Evolutionary conservation across 2,113 vertebrate species (phyloP).

Genomic region (Catharus minimus): DNA sequence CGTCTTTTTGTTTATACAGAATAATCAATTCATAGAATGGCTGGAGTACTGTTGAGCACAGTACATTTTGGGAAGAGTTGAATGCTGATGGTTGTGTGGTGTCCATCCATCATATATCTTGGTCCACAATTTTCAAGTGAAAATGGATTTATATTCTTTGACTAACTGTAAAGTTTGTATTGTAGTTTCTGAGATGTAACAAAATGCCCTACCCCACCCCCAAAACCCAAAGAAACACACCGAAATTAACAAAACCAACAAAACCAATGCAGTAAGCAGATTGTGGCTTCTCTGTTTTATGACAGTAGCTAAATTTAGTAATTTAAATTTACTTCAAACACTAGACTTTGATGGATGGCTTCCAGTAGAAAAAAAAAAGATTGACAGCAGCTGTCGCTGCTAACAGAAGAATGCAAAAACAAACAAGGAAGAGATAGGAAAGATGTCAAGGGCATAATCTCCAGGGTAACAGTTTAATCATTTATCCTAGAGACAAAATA

Average conservation of each 20-base stretch:
- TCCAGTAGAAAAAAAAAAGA: not conserved
- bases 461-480: not conserved
- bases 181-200: not conserved
- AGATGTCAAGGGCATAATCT: not conserved
- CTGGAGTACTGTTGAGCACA: not conserved
- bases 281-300: not conserved
- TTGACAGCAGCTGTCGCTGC: not conserved
- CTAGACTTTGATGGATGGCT: not conserved
- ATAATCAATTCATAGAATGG: not conserved
- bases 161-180: not conserved
- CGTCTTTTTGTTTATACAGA: not conserved
- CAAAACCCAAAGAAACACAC: not conserved
- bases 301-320: not conserved
- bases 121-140: not conserved
- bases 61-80: not conserved
- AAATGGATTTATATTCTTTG: not conserved
- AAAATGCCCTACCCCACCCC: accelerated
- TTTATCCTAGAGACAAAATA: not conserved
- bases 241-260: accelerated
- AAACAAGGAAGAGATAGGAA: not conserved
- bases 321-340: not conserved
- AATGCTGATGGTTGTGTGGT: not conserved
- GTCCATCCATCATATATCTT: not conserved
- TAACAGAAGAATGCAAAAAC: not conserved
- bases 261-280: not conserved